Evolutionary conservation across 2,113 vertebrate species (phyloP).

Genomic region (Fulmarus glacialis): DNA sequence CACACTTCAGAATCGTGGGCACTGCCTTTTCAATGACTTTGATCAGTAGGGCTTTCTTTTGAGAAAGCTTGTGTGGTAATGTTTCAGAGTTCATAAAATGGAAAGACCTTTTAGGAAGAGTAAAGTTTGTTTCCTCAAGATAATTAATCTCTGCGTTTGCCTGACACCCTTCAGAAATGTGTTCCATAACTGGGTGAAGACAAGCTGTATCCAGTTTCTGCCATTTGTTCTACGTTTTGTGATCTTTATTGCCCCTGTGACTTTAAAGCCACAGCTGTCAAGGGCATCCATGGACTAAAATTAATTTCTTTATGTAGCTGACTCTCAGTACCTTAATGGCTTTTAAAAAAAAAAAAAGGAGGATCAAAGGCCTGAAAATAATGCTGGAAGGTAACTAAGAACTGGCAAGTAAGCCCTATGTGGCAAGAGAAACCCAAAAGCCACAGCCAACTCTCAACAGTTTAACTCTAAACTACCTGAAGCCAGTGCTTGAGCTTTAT

Average conservation of each 20-base stretch:
- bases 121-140: background rate
- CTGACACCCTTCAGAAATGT: background rate
- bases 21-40: background rate
- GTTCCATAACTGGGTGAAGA: background rate
- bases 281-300: background rate
- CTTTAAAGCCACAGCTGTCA: background rate
- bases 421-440: background rate
- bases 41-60: background rate
- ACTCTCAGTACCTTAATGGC: background rate
- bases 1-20: fast-evolving
- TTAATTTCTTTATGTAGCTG: background rate
- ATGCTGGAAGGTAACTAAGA: background rate
- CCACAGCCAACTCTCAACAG: background rate
- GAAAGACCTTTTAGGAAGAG: background rate
- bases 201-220: background rate
- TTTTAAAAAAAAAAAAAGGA: background rate
- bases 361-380: background rate
- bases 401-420: background rate
- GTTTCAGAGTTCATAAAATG: background rate
- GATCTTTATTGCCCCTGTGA: background rate
- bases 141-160: background rate
- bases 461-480: background rate
- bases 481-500: background rate
- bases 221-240: background rate
- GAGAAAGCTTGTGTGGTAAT: background rate